These are phyloP conservation scores for Eulemur rufifrons DNA, from an alignment of 2,113 vertebrate genomes.

Conservation along the genomic window DNA sequence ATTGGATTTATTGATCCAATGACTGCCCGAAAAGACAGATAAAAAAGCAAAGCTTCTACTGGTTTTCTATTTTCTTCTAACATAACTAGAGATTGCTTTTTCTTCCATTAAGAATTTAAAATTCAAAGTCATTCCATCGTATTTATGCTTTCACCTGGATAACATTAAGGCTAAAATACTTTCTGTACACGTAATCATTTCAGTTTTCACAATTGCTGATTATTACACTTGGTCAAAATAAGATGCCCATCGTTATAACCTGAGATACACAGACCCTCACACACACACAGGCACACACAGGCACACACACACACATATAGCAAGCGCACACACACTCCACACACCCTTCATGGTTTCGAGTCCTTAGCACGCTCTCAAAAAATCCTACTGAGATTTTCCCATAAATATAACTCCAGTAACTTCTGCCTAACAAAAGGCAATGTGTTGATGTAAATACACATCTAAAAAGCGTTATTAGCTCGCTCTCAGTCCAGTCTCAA, in stretches of 20 bases:
- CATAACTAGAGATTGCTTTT: constrained; percentile 16
- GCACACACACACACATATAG: neutral
- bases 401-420: neutral
- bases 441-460: constrained; percentile 32
- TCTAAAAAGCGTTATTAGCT: constrained; percentile 11
- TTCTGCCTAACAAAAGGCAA: constrained; percentile 22
- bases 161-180: neutral
- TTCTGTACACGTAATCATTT: neutral
- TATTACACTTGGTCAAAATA: neutral
- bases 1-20: constrained; percentile 63
- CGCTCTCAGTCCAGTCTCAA: neutral
- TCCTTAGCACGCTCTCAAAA: neutral
- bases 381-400: neutral
- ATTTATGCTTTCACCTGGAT: neutral
- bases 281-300: rapidly evolving
- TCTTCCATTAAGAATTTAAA: constrained; percentile 42
- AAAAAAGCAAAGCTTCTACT: constrained; percentile 9
- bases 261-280: neutral
- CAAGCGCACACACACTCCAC: too few species aligned
- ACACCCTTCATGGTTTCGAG: neutral
- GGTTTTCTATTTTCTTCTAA: constrained; percentile 42
- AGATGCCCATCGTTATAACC: neutral
- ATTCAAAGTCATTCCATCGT: neutral
- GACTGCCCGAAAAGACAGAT: constrained; percentile 12
- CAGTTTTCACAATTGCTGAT: neutral